A percentile compares a stretch with the other conserved stretches of the same genome.
phyloP scores from a whole-genome alignment of 2,113 vertebrate species.

The Microtus oregoni region DNA sequence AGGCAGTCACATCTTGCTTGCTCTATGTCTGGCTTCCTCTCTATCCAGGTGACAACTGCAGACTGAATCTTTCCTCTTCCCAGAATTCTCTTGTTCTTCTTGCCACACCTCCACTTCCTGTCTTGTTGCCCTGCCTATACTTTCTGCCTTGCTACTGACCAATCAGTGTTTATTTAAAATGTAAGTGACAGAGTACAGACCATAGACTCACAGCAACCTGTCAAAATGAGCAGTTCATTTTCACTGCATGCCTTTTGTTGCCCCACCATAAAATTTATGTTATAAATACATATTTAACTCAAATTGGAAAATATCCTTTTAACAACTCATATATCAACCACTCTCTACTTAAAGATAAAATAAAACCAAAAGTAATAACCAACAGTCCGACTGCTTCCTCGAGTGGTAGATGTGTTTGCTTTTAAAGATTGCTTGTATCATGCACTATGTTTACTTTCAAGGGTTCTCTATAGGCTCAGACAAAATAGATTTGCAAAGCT shows the following conservation, averaged over 20 bases:
- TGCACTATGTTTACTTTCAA: background rate
- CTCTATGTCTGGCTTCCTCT: no score
- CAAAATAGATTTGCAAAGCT: constrained; percentile 37
- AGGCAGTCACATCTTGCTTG: no score
- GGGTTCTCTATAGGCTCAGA: background rate
- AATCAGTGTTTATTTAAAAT: no score
- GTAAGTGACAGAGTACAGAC: no score
- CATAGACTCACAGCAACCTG: no score
- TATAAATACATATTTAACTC: constrained; percentile 11
- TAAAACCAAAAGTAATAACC: background rate
- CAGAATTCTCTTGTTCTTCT: no score
- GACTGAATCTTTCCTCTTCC: no score
- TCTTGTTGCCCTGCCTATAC: no score
- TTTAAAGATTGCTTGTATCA: background rate
- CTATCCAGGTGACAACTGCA: no score
- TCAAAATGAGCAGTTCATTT: background rate
- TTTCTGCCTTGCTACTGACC: no score
- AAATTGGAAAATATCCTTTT: background rate
- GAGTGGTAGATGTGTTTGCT: background rate
- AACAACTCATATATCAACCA: background rate
- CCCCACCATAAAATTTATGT: background rate
- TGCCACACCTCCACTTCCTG: no score
- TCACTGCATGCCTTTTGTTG: background rate
- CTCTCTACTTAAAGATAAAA: background rate
- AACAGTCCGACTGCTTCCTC: background rate